Conservation (phyloP, 2,888 invertebrate genomes). For the Aradus depressus region DNA sequence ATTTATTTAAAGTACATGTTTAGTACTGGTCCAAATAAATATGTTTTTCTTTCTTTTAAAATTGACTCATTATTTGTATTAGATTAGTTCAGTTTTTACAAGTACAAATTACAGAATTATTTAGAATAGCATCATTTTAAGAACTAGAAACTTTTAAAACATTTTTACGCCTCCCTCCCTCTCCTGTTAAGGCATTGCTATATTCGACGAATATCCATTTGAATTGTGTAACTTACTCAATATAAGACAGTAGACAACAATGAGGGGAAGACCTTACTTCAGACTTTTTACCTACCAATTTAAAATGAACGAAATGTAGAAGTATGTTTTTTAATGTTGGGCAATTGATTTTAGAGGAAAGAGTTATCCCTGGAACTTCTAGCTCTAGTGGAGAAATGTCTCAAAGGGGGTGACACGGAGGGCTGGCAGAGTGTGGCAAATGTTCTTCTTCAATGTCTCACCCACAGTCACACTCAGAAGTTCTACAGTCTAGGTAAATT, state of each 20-base stretch:
- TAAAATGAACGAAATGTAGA: neutral
- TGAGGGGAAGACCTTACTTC: too few species aligned
- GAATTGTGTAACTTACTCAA: neutral
- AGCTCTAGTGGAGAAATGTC: conserved; percentile 36
- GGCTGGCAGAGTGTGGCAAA: conserved; percentile 41
- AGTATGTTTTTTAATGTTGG: neutral
- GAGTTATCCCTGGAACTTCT: conserved; percentile 36
- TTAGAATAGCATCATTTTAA: too few species aligned
- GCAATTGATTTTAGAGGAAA: conserved; percentile 20
- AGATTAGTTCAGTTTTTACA: too few species aligned
- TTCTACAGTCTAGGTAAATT: conserved; percentile 45
- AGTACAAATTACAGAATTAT: too few species aligned
- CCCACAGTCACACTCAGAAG: conserved; percentile 42
- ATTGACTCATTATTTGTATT: too few species aligned
- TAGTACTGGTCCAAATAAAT: too few species aligned
- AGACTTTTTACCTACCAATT: neutral
- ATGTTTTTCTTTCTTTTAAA: too few species aligned
- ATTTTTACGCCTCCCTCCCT: too few species aligned
- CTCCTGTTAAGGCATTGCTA: neutral
- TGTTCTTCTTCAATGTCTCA: conserved; percentile 41
- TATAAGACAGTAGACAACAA: too few species aligned
- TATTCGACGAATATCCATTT: neutral
- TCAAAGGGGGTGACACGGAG: conserved; percentile 18
- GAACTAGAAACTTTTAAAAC: too few species aligned
- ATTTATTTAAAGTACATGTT: too few species aligned